Percentiles rank a stretch among this genome's conserved stretches.
These are phyloP conservation scores for Morinoia aosen DNA, from an alignment of 2,888 invertebrate species.

Conservation along the genomic window DNA sequence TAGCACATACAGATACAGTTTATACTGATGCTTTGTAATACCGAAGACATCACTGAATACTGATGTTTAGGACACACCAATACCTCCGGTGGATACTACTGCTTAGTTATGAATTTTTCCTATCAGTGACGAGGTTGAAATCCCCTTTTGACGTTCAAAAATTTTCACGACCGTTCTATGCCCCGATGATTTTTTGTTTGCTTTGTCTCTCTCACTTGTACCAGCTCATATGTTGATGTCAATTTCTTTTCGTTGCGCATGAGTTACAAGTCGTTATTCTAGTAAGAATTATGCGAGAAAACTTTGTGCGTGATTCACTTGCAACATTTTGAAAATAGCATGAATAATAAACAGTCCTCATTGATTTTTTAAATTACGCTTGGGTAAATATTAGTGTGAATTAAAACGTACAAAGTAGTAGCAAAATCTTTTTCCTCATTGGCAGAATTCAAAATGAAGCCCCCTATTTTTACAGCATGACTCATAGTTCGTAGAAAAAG, in stretches of 20 bases:
- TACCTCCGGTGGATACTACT: too few relatives aligned
- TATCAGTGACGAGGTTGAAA: too few relatives aligned
- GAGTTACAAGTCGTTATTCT: too few relatives aligned
- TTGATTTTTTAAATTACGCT: not conserved
- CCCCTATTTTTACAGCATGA: too few relatives aligned
- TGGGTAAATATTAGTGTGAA: not conserved
- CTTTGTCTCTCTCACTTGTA: too few relatives aligned
- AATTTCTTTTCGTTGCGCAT: not conserved
- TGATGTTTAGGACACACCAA: too few relatives aligned
- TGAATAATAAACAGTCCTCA: not conserved
- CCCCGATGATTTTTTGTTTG: too few relatives aligned
- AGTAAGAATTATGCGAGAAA: too few relatives aligned
- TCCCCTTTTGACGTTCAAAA: not conserved
- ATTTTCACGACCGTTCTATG: not conserved
- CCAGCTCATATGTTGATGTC: too few relatives aligned
- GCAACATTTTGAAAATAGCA: not conserved
- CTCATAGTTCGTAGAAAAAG: not conserved
- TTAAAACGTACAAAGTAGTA: not conserved
- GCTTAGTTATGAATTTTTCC: too few relatives aligned
- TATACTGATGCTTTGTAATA: too few relatives aligned
- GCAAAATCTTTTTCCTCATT: not conserved
- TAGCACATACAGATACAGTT: not conserved
- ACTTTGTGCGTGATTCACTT: not conserved
- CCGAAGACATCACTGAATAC: too few relatives aligned
- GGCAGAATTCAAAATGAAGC: not conserved